Evolutionary conservation across 2,888 invertebrate species (phyloP), one percentile per base, ranked within the genome.

Genomic region (Cheilosia vernalis): DNA sequence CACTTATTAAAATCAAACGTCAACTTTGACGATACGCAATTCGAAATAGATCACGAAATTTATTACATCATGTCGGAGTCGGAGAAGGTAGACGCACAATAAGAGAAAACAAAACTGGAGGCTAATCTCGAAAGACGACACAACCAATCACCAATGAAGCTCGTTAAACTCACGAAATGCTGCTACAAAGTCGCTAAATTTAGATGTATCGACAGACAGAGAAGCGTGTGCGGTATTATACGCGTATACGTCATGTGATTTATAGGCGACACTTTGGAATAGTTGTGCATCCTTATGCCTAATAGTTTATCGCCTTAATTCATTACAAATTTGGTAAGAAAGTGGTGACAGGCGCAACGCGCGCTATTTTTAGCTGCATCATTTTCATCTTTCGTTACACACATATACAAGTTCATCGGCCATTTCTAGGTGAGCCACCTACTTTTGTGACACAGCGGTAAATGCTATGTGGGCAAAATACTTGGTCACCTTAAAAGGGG

Each of bases 241-340:
- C 13, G 53, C 27, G 17, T 21, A 21, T 69, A 51, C 13, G 51
- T 70, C 58, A 42, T 49, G 60, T 77, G 70, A 82, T 51, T 77
- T 77, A 77, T 77, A 4, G 69, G 44, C 42, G 77, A 77, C 64
- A 73, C 78, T 53, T 42, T 69, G 17, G 30, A 63, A 67, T 66
- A 53, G 63, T 44, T 37, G 63, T 15, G 51, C 73, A 73, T 78
- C 78, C 78, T 83, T 66, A 78, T 51, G 66, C 73, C 42, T 73
- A 83, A 79, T 78, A 69, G 78, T 63, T 78, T 83, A 78, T 83
- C 66, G 78, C 73, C 83, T 83, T 83, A 73, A 73, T 83, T 83
- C 67, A 42, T 73, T 61, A 78, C 78, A 30, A 73, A 73, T 58
- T 78, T 83, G 72, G 83, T 78, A 77, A 56, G 55, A 83, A 78